These are phyloP conservation scores for Mythimna pallens DNA, from an alignment of 2,888 invertebrate species.

Conservation along the genomic window DNA sequence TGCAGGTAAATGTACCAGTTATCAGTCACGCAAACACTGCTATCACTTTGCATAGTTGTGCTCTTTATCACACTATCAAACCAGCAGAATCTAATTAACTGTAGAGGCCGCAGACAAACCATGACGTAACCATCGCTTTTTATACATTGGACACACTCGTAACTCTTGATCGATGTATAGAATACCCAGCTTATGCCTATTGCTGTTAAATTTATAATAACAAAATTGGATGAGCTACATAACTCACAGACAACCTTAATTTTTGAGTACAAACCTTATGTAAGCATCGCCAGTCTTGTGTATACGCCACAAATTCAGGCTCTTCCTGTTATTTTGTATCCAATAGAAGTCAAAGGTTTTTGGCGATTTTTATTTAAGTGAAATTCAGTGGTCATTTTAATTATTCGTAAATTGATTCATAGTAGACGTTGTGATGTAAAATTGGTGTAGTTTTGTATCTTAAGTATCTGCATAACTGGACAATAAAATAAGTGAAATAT, in stretches of 20 bases:
- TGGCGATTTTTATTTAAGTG: too few species aligned
- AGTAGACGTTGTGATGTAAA: too few species aligned
- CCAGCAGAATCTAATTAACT: constrained; percentile 66
- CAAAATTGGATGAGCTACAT: constrained; percentile 30
- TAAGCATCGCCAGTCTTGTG: neutral
- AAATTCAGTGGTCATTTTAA: too few species aligned
- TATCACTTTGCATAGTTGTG: constrained; percentile 74
- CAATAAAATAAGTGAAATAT: too few species aligned
- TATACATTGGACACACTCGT: constrained; percentile 55
- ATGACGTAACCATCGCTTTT: constrained; percentile 64
- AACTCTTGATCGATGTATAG: constrained; percentile 34
- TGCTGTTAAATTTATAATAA: constrained; percentile 37
- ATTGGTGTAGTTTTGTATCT: too few species aligned
- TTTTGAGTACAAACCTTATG: constrained; percentile 18
- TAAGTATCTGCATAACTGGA: too few species aligned
- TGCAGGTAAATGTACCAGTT: constrained; percentile 71
- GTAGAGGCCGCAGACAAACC: constrained; percentile 63
- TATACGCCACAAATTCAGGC: neutral
- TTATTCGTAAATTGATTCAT: too few species aligned
- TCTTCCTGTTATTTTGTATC: constrained; percentile 29
- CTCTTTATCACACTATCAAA: constrained; percentile 71
- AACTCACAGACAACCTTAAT: constrained; percentile 12
- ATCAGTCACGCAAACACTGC: constrained; percentile 74
- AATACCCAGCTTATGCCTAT: constrained; percentile 24
- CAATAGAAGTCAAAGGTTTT: neutral